A percentile compares a stretch with the other conserved stretches of the same genome.
Evolutionary conservation across 2,113 vertebrate species (phyloP).

Genomic region (Spilogale gracilis): DNA sequence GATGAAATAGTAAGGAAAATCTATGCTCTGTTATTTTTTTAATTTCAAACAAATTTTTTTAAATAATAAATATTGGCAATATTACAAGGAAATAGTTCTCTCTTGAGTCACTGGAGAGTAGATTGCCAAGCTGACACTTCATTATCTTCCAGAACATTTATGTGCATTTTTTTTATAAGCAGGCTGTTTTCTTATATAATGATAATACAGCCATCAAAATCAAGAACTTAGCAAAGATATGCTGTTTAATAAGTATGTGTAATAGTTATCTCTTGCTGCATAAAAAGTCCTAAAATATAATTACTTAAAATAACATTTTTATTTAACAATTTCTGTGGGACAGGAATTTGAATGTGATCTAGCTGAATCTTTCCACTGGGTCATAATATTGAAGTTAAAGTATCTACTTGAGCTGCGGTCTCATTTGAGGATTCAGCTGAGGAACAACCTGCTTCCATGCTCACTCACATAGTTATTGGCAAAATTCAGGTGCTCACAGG

Average conservation of each 20-base stretch:
- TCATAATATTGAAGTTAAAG: background rate
- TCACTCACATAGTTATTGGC: background rate
- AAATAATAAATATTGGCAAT: background rate
- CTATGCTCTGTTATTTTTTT: background rate
- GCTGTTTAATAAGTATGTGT: background rate
- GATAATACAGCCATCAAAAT: background rate
- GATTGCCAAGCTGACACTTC: background rate
- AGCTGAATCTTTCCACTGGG: background rate
- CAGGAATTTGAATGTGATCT: background rate
- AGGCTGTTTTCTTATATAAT: background rate
- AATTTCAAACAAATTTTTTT: background rate
- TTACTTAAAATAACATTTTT: background rate
- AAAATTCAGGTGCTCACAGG: background rate
- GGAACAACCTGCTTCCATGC: background rate
- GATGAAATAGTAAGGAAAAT: background rate
- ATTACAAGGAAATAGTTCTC: background rate
- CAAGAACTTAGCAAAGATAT: background rate
- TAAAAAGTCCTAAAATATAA: background rate
- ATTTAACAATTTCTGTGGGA: background rate
- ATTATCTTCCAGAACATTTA: background rate
- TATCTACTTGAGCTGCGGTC: background rate
- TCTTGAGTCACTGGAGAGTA: background rate
- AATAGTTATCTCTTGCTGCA: background rate
- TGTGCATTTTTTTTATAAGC: background rate
- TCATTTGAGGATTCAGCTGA: background rate